Conservation (phyloP, 2,888 invertebrate species). For the Cyclophora punctaria region DNA sequence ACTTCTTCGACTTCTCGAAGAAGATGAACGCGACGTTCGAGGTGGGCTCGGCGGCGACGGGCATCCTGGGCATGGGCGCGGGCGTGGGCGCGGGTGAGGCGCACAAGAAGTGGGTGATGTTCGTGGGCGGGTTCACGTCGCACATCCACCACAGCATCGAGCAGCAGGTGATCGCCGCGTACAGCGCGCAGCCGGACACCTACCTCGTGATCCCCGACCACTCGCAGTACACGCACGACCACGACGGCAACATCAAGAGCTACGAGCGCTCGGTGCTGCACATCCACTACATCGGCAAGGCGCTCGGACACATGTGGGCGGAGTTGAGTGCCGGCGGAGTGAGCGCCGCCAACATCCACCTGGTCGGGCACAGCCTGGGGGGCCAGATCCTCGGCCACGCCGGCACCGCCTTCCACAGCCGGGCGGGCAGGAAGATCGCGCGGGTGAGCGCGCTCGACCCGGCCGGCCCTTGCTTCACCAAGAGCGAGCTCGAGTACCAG, state of each 20-base stretch:
- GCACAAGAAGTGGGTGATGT: conserved; percentile 44
- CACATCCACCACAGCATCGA: conserved; percentile 53
- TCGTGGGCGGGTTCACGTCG: conserved; percentile 58
- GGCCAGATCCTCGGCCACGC: conserved; percentile 21
- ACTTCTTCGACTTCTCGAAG: conserved; percentile 50
- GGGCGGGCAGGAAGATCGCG: conserved; percentile 13
- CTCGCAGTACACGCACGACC: conserved; percentile 21
- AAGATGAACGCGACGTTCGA: conserved; percentile 33
- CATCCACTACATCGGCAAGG: conserved; percentile 24
- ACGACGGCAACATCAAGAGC: conserved; percentile 16
- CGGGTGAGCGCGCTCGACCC: conserved; percentile 23
- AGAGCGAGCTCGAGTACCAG: conserved; percentile 26
- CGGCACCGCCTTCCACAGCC: conserved; percentile 11
- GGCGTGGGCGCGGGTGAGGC: conserved; percentile 33
- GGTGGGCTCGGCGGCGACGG: conserved; percentile 42
- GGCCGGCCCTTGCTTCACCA: conserved; percentile 20
- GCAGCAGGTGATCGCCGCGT: conserved; percentile 21
- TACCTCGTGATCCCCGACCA: conserved; percentile 27
- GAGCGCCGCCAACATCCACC: conserved; percentile 15
- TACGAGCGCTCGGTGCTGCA: conserved; percentile 25
- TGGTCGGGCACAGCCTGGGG: conserved; percentile 25
- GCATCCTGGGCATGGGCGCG: conserved; percentile 35
- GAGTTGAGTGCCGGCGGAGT: conserved; percentile 18
- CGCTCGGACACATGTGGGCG: conserved; percentile 18
- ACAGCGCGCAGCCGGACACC: conserved; percentile 19